Percentiles rank a stretch among this genome's conserved stretches.
phyloP scores from a whole-genome alignment of 2,113 vertebrate genomes.

The Lonchura striata region DNA sequence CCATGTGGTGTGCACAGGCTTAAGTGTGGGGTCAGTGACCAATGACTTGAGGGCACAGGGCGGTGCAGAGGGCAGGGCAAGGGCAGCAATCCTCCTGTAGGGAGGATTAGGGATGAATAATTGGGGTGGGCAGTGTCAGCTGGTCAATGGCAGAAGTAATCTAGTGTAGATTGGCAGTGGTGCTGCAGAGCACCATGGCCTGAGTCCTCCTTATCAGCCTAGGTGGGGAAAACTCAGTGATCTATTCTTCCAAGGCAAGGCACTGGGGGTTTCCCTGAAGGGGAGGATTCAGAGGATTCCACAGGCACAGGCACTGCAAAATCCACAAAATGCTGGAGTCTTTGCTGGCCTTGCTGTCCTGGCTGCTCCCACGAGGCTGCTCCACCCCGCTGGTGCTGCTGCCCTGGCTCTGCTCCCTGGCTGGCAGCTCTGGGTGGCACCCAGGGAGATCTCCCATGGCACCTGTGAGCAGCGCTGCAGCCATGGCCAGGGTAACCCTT shows the following conservation, averaged over 20 bases:
- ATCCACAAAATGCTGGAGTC: no score
- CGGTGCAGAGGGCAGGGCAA: background rate
- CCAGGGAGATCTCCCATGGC: background rate
- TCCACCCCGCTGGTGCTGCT: background rate
- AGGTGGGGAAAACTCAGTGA: background rate
- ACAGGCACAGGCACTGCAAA: background rate
- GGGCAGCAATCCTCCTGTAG: background rate
- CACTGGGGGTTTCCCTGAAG: background rate
- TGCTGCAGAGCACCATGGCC: background rate
- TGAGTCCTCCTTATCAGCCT: background rate
- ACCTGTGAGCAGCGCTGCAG: background rate
- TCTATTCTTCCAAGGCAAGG: background rate
- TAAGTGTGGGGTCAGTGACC: background rate
- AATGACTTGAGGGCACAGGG: background rate
- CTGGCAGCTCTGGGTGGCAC: background rate
- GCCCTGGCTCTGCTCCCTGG: background rate
- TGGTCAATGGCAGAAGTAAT: background rate
- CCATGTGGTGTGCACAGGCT: background rate
- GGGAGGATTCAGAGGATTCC: background rate
- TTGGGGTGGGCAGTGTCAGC: background rate
- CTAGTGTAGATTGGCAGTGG: background rate
- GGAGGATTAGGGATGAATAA: background rate
- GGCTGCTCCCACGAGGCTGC: background rate
- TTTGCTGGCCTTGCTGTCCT: background rate
- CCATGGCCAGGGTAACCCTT: background rate